Conservation (phyloP, 2,797 vertebrate species). For the Coregonus sp. region DNA sequence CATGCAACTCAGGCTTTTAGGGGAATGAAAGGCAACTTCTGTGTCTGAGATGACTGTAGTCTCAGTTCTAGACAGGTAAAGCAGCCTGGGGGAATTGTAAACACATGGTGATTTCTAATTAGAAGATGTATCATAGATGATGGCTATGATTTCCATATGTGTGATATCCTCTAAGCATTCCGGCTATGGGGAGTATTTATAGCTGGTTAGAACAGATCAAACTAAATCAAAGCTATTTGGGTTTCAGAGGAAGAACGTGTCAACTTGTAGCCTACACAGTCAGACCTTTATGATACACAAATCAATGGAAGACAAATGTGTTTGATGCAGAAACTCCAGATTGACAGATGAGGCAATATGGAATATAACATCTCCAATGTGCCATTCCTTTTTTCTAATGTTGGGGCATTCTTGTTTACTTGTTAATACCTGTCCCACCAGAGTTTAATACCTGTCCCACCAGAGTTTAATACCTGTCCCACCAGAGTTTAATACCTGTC, state of each 20-base stretch:
- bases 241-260: neutral
- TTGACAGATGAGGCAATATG: neutral
- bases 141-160: slow-evolving; percentile 8
- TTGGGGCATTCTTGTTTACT: neutral
- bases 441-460: neutral
- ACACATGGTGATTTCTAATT: slow-evolving; percentile 13
- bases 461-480: too few relatives aligned
- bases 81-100: neutral
- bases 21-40: neutral
- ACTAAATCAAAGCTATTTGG: neutral
- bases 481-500: too few relatives aligned
- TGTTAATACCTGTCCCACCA: neutral
- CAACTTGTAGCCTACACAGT: neutral
- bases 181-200: neutral
- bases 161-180: neutral
- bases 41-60: neutral
- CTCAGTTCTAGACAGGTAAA: slow-evolving; percentile 3
- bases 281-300: neutral
- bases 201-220: neutral
- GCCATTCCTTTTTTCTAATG: neutral
- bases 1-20: neutral
- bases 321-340: neutral
- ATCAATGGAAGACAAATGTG: neutral
- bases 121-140: neutral
- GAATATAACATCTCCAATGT: too few relatives aligned